Base-by-base conservation (phyloP, 1,140 invertebrate genomes). In the Mesaphorura yosii region DNA sequence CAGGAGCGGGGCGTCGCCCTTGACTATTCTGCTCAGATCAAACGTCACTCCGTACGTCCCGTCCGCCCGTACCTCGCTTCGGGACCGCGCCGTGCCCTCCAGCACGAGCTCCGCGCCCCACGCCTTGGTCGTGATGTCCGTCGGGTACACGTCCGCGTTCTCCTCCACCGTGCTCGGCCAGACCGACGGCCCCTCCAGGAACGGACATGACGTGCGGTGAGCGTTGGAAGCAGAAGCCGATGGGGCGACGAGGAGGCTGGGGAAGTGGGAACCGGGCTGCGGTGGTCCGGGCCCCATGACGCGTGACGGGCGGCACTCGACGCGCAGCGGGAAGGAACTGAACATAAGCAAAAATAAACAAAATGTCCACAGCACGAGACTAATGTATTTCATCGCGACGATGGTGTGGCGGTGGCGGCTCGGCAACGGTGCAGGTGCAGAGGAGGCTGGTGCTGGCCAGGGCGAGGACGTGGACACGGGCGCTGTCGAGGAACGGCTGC, bases 11-110 rank as follows among this genome's bases (percentile, higher is more conserved):
- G 57, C 58, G 27, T 59, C 58, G n/a, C 61, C 61, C 41, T 63
- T 63, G 51, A 59, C 54, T 29, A 63, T 52, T 19, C 52, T 41
- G 6, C 48, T 37, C 29, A 63, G 61, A 41, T 63, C 61, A 58
- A 63, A 63, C n/a, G 61, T 63, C 40, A 63, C 61, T 20, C 61
- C 61, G 45, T 48, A 63, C 19, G 57, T 63, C 19, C 61, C 61
- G 52, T 63, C 57, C 10, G 55, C 34, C 31, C 55, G 47, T 28
- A 63, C 52, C 40, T 63, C 61, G 52, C 57, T 59, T 22, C 52
- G 48, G 17, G 61, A 63, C 6, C 61, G 34, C 4, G 61, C 61
- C 23, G 52, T 59, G 4, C 57, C 58, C 41, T 63, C 61, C n/a
- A 63, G 49, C n/a, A 63, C 55, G 2, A 63, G 29, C n/a, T 48